These are phyloP conservation scores for Habropoda laboriosa DNA, from an alignment of 1,140 invertebrate genomes.

Conservation along the genomic window DNA sequence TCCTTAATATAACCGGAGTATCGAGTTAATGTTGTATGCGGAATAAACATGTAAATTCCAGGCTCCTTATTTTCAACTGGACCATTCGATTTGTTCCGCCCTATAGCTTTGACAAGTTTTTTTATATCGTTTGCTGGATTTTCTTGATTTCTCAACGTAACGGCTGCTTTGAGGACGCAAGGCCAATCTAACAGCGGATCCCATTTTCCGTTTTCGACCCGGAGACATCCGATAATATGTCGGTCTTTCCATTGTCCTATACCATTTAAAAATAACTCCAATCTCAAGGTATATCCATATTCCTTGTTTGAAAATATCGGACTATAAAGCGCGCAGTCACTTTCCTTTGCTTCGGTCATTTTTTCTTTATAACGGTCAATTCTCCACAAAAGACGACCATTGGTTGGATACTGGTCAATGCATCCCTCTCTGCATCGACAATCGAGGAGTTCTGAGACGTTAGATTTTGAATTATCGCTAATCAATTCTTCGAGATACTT, in stretches of 20 bases:
- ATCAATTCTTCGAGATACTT: conserved; percentile 67
- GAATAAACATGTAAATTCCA: conserved; percentile 88
- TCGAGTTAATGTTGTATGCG: conserved; percentile 85
- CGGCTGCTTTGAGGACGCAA: conserved; percentile 84
- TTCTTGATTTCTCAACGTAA: conserved; percentile 85
- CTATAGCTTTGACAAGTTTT: conserved; percentile 81
- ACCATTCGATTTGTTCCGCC: conserved; percentile 78
- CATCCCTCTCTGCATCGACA: conserved; percentile 19
- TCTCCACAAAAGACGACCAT: conserved; percentile 86
- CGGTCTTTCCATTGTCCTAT: conserved; percentile 88
- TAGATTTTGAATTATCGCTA: conserved; percentile 13
- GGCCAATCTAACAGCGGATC: conserved; percentile 88
- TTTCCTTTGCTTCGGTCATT: conserved; percentile 85
- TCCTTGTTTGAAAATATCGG: conserved; percentile 86
- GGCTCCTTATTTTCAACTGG: conserved; percentile 82
- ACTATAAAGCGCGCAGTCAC: conserved; percentile 84
- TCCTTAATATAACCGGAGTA: conserved; percentile 85
- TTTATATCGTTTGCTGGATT: conserved; percentile 78
- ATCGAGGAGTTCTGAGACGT: background rate
- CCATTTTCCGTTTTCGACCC: conserved; percentile 86
- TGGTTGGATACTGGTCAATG: conserved; percentile 57
- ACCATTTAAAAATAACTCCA: conserved; percentile 87
- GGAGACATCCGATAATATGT: conserved; percentile 85
- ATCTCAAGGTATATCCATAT: conserved; percentile 87
- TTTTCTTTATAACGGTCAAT: conserved; percentile 85